Percentiles rank a stretch among this genome's conserved stretches.
These are phyloP conservation scores for Himantopus leucocephalus DNA, from an alignment of 2,113 vertebrate species.

Conservation along the genomic window DNA sequence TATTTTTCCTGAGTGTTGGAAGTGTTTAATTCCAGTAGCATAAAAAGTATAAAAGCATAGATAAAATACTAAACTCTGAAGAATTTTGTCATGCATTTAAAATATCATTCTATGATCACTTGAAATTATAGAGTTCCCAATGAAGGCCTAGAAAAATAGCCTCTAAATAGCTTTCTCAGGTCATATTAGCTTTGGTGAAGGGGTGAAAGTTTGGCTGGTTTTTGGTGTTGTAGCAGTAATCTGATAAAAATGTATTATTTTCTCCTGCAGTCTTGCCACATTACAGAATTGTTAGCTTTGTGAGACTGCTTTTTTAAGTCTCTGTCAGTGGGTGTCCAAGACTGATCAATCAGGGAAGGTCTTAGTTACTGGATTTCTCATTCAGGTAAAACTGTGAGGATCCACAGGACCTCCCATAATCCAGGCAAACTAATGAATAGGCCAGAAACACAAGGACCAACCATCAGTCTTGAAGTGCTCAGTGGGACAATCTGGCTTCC, in stretches of 20 bases:
- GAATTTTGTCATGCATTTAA: background rate
- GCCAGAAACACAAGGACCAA: background rate
- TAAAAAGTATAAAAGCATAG: background rate
- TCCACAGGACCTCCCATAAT: background rate
- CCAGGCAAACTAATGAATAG: background rate
- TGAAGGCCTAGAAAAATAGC: background rate
- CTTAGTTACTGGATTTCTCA: background rate
- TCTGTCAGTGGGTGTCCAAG: background rate
- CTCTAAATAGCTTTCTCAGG: background rate
- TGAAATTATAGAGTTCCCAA: background rate
- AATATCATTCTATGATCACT: background rate
- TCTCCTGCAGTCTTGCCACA: background rate
- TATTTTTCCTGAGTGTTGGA: background rate
- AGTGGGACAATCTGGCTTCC: slow-evolving; percentile 24
- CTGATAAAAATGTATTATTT: background rate
- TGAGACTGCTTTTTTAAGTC: background rate
- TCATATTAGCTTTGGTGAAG: background rate
- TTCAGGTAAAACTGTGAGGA: background rate
- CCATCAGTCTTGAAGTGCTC: background rate
- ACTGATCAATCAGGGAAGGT: background rate
- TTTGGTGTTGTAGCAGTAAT: background rate
- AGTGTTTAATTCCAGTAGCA: background rate
- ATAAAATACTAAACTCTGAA: background rate
- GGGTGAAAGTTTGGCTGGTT: background rate
- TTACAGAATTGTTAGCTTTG: background rate